Evolutionary conservation across 2,888 invertebrate genomes (phyloP).

Genomic region (Stenodera caucasica): DNA sequence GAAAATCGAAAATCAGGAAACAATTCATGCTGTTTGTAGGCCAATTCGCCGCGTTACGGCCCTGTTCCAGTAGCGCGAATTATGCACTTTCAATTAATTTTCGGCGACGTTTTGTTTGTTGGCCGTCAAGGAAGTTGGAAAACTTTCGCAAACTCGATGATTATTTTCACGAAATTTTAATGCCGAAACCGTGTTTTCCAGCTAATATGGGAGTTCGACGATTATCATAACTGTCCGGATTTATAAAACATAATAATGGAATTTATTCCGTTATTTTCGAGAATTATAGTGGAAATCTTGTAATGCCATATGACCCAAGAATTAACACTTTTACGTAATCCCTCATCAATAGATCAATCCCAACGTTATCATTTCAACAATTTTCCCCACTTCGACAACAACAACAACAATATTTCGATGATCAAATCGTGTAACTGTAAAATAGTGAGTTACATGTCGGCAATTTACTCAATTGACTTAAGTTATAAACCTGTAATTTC

Average conservation of each 20-base stretch:
- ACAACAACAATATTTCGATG: neutral
- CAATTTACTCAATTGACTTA: neutral
- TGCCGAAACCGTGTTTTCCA: neutral
- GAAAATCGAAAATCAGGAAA: too few species aligned
- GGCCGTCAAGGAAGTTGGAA: neutral
- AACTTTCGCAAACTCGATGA: neutral
- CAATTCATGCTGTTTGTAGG: too few species aligned
- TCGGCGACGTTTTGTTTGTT: too few species aligned
- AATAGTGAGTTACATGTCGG: slow-evolving; percentile 1
- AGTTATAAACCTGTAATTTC: neutral
- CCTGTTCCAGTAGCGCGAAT: too few species aligned
- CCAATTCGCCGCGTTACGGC: too few species aligned
- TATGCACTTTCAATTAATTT: too few species aligned
- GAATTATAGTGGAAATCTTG: neutral
- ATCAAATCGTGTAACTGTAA: neutral
- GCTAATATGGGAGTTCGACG: too few species aligned
- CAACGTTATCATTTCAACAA: neutral
- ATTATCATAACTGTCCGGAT: too few species aligned
- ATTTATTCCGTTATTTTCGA: neutral
- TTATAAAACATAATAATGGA: too few species aligned
- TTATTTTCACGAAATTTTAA: neutral
- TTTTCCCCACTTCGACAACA: neutral
- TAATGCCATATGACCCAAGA: neutral
- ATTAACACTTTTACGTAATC: neutral
- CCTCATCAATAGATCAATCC: neutral